phyloP scores from a whole-genome alignment of 2,113 vertebrate genomes.

The Dolichotis patagonum region DNA sequence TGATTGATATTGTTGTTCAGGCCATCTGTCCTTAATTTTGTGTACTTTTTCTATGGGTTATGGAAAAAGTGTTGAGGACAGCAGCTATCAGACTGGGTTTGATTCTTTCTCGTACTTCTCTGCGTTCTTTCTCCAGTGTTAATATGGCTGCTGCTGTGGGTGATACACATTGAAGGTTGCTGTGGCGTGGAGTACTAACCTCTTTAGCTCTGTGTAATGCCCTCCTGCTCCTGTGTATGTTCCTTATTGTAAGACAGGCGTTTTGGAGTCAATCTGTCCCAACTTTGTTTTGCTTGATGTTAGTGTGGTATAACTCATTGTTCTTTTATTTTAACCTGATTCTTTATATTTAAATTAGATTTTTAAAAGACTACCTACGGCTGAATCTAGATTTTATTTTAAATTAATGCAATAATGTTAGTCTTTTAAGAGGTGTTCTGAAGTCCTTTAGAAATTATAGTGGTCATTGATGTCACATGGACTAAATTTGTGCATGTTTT shows the following conservation, averaged over 20 bases:
- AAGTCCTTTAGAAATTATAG: not conserved
- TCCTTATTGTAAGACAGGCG: not conserved
- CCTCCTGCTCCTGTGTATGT: not conserved
- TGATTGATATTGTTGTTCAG: not conserved
- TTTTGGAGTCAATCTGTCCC: not conserved
- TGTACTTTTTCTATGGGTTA: not conserved
- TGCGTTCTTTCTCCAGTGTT: not conserved
- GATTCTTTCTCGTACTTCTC: not conserved
- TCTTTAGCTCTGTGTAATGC: not conserved
- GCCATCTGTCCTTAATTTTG: not conserved
- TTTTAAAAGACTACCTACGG: not conserved
- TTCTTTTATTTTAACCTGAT: not conserved
- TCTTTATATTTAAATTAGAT: not conserved
- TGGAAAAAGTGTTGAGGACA: not conserved
- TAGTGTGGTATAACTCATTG: not conserved
- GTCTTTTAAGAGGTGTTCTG: not conserved
- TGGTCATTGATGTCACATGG: not conserved
- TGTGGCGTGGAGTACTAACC: not conserved
- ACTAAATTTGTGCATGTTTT: not conserved
- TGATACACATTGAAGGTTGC: not conserved
- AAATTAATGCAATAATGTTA: not conserved
- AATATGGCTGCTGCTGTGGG: not conserved
- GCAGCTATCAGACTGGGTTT: not conserved
- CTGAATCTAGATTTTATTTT: not conserved
- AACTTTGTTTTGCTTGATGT: not conserved